Conservation (phyloP, 2,797 vertebrate genomes). For the Sphaeramia orbicularis region DNA sequence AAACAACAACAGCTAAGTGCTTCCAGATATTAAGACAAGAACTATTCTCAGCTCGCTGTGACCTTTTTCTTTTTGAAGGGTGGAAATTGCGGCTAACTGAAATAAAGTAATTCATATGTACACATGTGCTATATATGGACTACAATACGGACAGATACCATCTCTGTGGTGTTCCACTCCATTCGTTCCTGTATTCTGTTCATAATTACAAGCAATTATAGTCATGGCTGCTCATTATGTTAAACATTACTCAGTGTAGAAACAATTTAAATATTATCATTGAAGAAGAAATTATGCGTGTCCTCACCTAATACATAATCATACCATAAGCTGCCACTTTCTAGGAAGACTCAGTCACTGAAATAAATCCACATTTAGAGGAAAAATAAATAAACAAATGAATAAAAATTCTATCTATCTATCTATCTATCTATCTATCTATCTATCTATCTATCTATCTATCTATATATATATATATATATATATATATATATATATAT, state of each 20-base stretch:
- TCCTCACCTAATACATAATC: constrained; percentile 42
- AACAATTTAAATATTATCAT: constrained; percentile 54
- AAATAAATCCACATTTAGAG: too few relatives aligned
- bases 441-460: too few relatives aligned
- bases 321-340: background rate
- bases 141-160: constrained; percentile 45
- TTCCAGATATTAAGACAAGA: constrained; percentile 84
- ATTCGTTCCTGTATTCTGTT: constrained; percentile 47
- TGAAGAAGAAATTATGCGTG: constrained; percentile 15
- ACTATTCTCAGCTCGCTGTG: constrained; percentile 59
- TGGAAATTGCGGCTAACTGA: constrained; percentile 59
- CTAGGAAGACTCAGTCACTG: too few relatives aligned
- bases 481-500: too few relatives aligned
- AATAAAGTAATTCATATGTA: constrained; percentile 65
- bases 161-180: constrained; percentile 52
- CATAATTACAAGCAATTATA: constrained; percentile 56
- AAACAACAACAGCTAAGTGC: constrained; percentile 79
- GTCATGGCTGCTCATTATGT: constrained; percentile 49
- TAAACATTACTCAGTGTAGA: constrained; percentile 54
- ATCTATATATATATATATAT: too few relatives aligned
- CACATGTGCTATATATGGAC: constrained; percentile 46
- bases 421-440: too few relatives aligned
- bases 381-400: too few relatives aligned
- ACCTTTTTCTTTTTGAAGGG: constrained; percentile 43
- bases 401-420: too few relatives aligned